A percentile compares a stretch with the other conserved stretches of the same genome.
Evolutionary conservation across 2,113 vertebrate species (phyloP).

Genomic region (Uropsilus gracilis): DNA sequence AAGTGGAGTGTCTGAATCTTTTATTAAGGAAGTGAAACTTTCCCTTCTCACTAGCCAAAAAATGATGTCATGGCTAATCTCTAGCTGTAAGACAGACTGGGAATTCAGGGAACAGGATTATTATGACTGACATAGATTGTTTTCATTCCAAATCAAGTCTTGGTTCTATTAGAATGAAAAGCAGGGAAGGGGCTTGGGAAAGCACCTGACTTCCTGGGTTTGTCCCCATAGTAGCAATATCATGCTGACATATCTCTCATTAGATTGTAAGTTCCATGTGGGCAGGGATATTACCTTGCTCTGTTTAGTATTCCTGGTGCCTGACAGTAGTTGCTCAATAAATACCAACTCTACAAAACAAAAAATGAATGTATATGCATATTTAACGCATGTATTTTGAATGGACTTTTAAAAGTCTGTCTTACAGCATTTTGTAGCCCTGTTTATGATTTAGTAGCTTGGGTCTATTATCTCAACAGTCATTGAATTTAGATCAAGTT

Average conservation of each 20-base stretch:
- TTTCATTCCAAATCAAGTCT: background rate
- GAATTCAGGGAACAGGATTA: background rate
- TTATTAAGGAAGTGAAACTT: conserved; percentile 8
- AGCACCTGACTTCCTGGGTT: background rate
- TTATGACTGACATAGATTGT: background rate
- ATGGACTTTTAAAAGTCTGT: background rate
- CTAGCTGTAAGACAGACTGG: background rate
- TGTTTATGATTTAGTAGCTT: background rate
- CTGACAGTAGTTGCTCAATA: background rate
- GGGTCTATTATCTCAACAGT: background rate
- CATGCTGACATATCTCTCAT: background rate
- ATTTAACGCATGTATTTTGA: conserved; percentile 3
- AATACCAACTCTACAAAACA: background rate
- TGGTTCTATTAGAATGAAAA: background rate
- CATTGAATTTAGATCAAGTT: background rate
- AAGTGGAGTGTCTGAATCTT: background rate
- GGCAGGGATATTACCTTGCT: background rate
- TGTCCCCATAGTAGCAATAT: background rate
- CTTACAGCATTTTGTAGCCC: background rate
- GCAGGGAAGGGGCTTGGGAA: background rate
- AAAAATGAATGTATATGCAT: background rate
- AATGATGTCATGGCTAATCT: background rate
- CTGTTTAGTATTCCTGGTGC: background rate
- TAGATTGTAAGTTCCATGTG: background rate
- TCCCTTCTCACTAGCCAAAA: background rate